Base-by-base conservation (phyloP, 2,888 invertebrate species). In the Cheiracanthium punctorium region DNA sequence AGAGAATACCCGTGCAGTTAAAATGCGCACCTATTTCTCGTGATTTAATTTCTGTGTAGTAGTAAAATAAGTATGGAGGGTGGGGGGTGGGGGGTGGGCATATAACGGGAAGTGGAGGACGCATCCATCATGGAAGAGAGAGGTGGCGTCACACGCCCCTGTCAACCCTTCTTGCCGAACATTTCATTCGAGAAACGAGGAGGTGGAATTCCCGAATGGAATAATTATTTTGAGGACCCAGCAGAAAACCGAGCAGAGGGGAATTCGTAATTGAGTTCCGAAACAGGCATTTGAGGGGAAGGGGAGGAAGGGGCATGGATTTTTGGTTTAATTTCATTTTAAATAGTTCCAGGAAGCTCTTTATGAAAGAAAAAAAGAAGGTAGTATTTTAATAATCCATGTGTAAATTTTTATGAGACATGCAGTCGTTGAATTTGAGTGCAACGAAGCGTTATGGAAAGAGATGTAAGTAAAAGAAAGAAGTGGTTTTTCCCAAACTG, bases 191-290 rank as follows among this genome's bases (percentile, higher is more conserved):
- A 24, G 69, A 20, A 5, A n/a, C 17, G 41, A 29, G 41, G 71
- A 41, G 43, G 37, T 29, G 64, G 28, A 10, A 28, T 41, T 41
- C 69, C 70, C 41, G 14, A 14, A 64, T 29, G 70, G 32, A 80
- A 69, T 80, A 80, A 80, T 80, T 80, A 80, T 80, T 80, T 72
- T 24, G n/a, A n/a, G 43, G 43, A 28, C 2, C 30, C 58, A 33
- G 24, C 41, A 58, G 58, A 48, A 37, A 24, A 24, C 58, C 24
- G 58, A 58, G 24, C 5, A 58, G 24, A 58, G 24, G 4, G 58
- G 58, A 58, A 58, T 58, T 24, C 24, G 24, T 24, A 24, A 58
- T 24, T 58, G 4, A 48, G 24, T 58, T 58, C 5, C 4, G 37
- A 24, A 24, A 24, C 1, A 58, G 24, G n/a, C 10, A 17, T 48